Evolutionary conservation across 2,888 invertebrate genomes (phyloP), one percentile per base, ranked within the genome.

Genomic region (Leptopilina myrica): DNA sequence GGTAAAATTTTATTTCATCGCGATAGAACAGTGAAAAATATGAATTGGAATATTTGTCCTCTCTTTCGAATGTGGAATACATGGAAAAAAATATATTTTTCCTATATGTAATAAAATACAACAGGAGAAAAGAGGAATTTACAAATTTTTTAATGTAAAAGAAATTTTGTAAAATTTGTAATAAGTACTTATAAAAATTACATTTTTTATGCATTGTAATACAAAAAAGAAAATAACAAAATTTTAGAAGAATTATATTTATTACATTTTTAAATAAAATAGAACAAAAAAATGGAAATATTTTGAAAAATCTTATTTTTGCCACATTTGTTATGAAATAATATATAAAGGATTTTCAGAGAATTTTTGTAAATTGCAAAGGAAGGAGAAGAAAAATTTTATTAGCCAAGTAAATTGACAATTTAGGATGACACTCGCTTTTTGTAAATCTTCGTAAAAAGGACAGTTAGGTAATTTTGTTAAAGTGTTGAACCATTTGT

Each of bases 1-100:
- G n/a, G n/a, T 7, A 62, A 62, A 43, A 62, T 62, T 62, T 62
- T 62, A 62, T 62, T 62, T 62, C 62, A 20, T 62, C 62, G 49
- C 49, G 9, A 62, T 62, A 62, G 15, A 20, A 15, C 20, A 20
- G 62, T 7, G 15, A 59, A 59, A 59, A 59, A 62, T 20, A 62
- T 62, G 15, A 62, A 20, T 59, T 59, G 59, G 1, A 59, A 59
- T 14, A 20, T 62, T 62, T 62, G 15, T 62, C 62, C 49, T 9
- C 49, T 49, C 9, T 43, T 33, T 33, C 3, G 12, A 49, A 49
- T 49, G 3, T 33, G 4, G 49, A 12, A 49, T 49, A 12, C 11
- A 3, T 49, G 49, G 2, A 12, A 49, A 49, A 43, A 43, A 43
- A 8, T 43, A 11, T 49, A 49, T 49, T 49, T 11, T 49, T 11